Base-by-base conservation (phyloP, 2,888 invertebrate species). In the Morinoia aosen region DNA sequence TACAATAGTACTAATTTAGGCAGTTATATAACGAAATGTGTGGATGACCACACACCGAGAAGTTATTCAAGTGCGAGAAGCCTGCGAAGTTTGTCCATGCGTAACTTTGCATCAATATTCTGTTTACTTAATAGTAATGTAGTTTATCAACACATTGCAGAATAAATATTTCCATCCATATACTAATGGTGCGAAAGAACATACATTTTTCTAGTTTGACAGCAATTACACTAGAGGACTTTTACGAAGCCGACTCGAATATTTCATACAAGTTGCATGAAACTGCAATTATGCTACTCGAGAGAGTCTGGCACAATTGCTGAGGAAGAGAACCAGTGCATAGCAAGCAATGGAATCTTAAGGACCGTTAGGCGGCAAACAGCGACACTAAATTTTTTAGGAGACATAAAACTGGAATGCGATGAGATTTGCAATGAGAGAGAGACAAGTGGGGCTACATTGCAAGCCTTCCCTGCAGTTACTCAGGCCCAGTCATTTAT, bases 341-440 rank as follows among this genome's bases (percentile, higher is more conserved):
- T 76, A 76, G 76, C 76, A 8, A 76, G 76, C 76, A 76, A 76
- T 76, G 76, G 76, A 76, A 76, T 76, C 76, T 76, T 33, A 33
- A 76, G 33, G 76, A 76, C 76, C 76, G 76, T 76, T 76, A 76
- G 76, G 76, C 76, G 76, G 76, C 76, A 76, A 76, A 76, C 76
- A 76, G 76, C 76, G 33, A 76, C 76, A 76, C 16, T 76, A 76
- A 76, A 76, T 76, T 76, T 76, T 76, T 76, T 76, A 76, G 76
- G 25, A 33, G 76, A 76, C 76, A 76, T 76, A 16, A 61, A 76
- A 76, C 76, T 76, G 76, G 76, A 76, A 76, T 76, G 76, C 76
- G 76, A 76, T 76, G 76, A 76, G 76, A 76, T 76, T 76, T 76
- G 76, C 25, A 33, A 76, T 76, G 76, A 76, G 76, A 33, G 76